A percentile compares a stretch with the other conserved stretches of the same genome.
Conservation (phyloP, 1,140 invertebrate species). For the Zaprionus lachaisei region DNA sequence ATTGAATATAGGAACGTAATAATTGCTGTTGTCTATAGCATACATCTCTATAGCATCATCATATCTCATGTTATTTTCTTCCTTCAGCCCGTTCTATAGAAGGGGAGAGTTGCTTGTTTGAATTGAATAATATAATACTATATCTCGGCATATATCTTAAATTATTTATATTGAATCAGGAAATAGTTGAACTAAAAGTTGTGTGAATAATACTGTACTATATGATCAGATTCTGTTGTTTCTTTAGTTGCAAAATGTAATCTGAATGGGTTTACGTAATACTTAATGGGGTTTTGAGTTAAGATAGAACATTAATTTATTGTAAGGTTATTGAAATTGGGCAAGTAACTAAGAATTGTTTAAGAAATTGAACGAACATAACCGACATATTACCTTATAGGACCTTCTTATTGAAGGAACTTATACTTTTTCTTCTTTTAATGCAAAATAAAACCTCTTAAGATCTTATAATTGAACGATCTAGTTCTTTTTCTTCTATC, state of each 20-base stretch:
- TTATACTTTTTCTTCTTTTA: background rate
- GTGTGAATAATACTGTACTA: too few species aligned
- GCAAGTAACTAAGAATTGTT: background rate
- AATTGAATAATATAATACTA: background rate
- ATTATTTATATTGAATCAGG: too few species aligned
- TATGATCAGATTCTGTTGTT: too few species aligned
- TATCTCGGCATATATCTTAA: background rate
- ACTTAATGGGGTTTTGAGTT: background rate
- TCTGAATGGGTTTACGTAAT: too few species aligned
- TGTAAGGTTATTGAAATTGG: background rate
- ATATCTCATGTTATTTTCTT: slow-evolving; percentile 1
- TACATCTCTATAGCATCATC: slow-evolving; percentile 35
- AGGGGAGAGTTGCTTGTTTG: background rate
- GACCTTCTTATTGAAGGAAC: background rate
- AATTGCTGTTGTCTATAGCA: slow-evolving; percentile 57
- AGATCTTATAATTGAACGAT: background rate
- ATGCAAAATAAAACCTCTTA: slow-evolving; percentile 6
- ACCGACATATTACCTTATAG: too few species aligned
- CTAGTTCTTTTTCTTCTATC: background rate
- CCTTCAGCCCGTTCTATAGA: background rate
- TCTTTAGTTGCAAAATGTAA: too few species aligned
- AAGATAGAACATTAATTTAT: background rate
- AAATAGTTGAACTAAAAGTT: too few species aligned
- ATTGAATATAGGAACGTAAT: slow-evolving; percentile 79
- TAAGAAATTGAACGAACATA: background rate